A percentile compares a stretch with the other conserved stretches of the same genome.
These are phyloP conservation scores for Leptura quadrifasciata DNA, from an alignment of 2,888 invertebrate species.

Conservation along the genomic window DNA sequence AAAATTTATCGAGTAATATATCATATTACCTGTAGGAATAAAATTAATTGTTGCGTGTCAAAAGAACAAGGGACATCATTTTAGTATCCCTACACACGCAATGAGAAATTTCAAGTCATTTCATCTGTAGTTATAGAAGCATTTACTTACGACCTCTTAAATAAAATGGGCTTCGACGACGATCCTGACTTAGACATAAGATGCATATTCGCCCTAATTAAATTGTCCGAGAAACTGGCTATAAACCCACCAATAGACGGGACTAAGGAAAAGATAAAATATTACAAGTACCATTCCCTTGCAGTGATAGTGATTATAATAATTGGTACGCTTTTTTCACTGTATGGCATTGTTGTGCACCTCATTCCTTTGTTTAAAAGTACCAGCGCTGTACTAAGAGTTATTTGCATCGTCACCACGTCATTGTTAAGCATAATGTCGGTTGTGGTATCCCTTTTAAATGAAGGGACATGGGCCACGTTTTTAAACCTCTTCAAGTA, in stretches of 20 bases:
- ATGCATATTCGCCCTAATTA: conserved; percentile 44
- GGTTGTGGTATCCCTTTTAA: conserved; percentile 44
- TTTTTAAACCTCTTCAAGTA: conserved; percentile 47
- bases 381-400: conserved; percentile 36
- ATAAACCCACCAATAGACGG: conserved; percentile 46
- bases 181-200: conserved; percentile 42
- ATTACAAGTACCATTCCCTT: conserved; percentile 38
- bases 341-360: conserved; percentile 41
- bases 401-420: conserved; percentile 36
- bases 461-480: conserved; percentile 46
- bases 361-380: conserved; percentile 36
- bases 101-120: background rate
- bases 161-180: conserved; percentile 37
- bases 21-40: background rate
- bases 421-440: conserved; percentile 40
- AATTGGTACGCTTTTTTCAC: conserved; percentile 27
- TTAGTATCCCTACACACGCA: background rate
- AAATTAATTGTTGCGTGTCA: background rate
- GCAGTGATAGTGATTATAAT: conserved; percentile 34
- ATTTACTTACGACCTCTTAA: background rate
- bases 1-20: background rate
- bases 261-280: conserved; percentile 31
- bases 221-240: conserved; percentile 43
- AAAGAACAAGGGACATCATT: background rate
- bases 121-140: background rate